A percentile compares a stretch with the other conserved stretches of the same genome.
Conservation (phyloP, 2,797 vertebrate species). For the Synanceia verrucosa region DNA sequence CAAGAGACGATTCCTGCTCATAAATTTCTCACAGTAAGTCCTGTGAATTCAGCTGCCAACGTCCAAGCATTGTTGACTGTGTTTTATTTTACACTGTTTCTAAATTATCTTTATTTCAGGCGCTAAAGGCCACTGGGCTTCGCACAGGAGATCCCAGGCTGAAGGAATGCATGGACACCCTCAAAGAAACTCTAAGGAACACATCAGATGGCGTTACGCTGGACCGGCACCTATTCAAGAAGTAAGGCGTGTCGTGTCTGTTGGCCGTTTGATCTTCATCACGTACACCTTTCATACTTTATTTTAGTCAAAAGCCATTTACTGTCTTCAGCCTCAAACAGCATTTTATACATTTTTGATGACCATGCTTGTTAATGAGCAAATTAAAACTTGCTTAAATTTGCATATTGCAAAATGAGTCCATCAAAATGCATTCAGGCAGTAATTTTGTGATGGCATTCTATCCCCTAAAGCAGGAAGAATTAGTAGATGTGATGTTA, state of each 20-base stretch:
- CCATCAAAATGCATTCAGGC: constrained; percentile 4
- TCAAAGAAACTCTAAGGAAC: constrained; percentile 92
- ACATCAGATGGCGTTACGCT: constrained; percentile 94
- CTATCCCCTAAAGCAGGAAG: neutral
- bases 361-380: neutral
- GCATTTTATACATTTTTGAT: constrained; percentile 7
- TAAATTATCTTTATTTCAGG: constrained; percentile 75
- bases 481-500: neutral
- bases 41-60: neutral
- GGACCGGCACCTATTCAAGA: constrained; percentile 97
- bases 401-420: constrained; percentile 4
- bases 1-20: constrained; percentile 97
- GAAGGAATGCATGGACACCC: constrained; percentile 98
- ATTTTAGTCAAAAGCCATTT: neutral
- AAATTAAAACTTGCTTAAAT: constrained; percentile 18
- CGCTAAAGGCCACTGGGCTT: constrained; percentile 95
- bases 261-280: neutral
- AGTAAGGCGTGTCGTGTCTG: constrained; percentile 80
- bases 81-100: neutral
- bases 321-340: neutral
- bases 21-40: constrained; percentile 96
- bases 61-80: neutral
- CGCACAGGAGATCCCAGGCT: constrained; percentile 93
- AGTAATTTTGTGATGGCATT: neutral
- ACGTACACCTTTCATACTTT: neutral